Evolutionary conservation across 2,113 vertebrate species (phyloP).

Genomic region (Bubalus kerabau): DNA sequence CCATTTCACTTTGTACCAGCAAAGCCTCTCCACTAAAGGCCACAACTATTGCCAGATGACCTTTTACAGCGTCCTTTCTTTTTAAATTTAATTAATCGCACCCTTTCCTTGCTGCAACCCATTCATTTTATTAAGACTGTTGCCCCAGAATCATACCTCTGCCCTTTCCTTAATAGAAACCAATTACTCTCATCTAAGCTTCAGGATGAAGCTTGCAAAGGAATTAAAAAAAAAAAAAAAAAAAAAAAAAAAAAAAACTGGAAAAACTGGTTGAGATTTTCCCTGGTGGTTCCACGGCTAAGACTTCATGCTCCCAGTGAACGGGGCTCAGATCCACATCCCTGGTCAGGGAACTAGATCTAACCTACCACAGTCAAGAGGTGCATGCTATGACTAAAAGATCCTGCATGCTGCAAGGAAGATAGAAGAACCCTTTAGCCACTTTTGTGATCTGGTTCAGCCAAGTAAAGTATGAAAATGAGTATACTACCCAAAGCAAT

Average conservation of each 20-base stretch:
- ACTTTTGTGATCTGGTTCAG: not conserved
- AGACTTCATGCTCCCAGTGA: not conserved
- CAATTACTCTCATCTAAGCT: not conserved
- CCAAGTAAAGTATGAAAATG: not conserved
- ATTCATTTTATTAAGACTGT: not conserved
- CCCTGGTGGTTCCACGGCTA: not conserved
- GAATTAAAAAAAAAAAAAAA: not conserved
- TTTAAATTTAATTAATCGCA: not conserved
- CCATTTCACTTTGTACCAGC: not conserved
- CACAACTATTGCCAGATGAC: not conserved
- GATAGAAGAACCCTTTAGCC: not conserved
- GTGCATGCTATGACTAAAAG: not conserved
- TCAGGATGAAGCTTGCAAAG: not conserved
- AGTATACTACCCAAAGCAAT: no score
- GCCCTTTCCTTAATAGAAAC: not conserved
- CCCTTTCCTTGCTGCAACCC: not conserved
- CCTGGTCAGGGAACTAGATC: not conserved
- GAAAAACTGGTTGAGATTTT: not conserved
- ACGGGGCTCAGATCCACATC: not conserved
- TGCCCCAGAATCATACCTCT: not conserved
- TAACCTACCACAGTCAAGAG: not conserved
- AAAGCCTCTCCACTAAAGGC: not conserved
- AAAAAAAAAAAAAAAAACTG: not conserved
- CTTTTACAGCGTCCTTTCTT: not conserved
- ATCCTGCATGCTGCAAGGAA: not conserved